A percentile compares a stretch with the other conserved stretches of the same genome.
These are phyloP conservation scores for Lordiphosa fenestrarum DNA, from an alignment of 2,888 invertebrate species.

Conservation along the genomic window DNA sequence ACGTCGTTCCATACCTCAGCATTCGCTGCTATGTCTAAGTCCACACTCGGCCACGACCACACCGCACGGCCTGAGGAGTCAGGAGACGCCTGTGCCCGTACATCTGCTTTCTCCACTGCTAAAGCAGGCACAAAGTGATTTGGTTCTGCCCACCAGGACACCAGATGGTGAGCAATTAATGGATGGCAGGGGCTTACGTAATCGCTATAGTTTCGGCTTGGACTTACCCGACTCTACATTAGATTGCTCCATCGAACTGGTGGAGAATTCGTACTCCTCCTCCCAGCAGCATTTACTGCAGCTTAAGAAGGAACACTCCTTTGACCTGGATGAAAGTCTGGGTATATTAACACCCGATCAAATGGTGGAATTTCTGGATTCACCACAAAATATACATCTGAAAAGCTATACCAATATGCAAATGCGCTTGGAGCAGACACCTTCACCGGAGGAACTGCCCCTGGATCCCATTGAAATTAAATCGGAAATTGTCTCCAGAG, in stretches of 20 bases:
- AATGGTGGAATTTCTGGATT: conserved; percentile 88
- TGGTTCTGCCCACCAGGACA: conserved; percentile 71
- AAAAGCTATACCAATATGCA: conserved; percentile 75
- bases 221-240: conserved; percentile 79
- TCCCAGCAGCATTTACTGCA: conserved; percentile 63
- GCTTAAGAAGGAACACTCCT: conserved; percentile 87
- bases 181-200: conserved; percentile 18
- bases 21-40: conserved; percentile 73
- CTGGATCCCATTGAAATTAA: conserved; percentile 87
- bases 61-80: conserved; percentile 50
- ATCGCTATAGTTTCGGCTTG: conserved; percentile 79
- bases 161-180: conserved; percentile 53
- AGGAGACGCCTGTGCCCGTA: conserved; percentile 52
- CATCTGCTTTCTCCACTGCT: conserved; percentile 58
- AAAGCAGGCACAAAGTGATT: conserved; percentile 72
- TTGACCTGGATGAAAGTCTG: conserved; percentile 90
- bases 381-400: conserved; percentile 80
- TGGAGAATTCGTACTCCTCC: conserved; percentile 78
- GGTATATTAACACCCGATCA: conserved; percentile 94
- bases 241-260: conserved; percentile 79
- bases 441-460: conserved; percentile 92
- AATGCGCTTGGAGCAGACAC: conserved; percentile 87
- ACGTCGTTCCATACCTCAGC: conserved; percentile 39
- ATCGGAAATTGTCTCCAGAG: conserved; percentile 77
- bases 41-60: conserved; percentile 64